phyloP scores from a whole-genome alignment of 2,113 vertebrate genomes.

The Mus spicilegus region DNA sequence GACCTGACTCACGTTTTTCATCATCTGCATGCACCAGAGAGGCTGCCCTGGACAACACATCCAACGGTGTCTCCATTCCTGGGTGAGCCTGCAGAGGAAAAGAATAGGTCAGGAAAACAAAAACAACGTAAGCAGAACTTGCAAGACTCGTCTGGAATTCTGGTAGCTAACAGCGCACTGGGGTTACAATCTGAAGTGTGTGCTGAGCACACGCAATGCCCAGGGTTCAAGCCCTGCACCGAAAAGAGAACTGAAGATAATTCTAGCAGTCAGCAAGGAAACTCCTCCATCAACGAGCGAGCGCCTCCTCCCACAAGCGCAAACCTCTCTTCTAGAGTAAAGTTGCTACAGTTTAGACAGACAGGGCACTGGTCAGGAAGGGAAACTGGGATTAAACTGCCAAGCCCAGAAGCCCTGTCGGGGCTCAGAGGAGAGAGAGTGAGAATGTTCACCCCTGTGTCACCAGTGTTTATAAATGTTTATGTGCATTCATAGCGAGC shows the following conservation, averaged over 20 bases:
- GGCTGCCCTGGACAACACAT: slow-evolving; percentile 98
- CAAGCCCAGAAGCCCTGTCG: not conserved
- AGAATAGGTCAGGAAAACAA: not conserved
- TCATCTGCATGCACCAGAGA: slow-evolving; percentile 98
- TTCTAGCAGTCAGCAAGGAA: not conserved
- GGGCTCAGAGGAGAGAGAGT: not conserved
- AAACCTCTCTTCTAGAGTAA: not conserved
- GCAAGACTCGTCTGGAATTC: not conserved
- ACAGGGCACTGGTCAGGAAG: not conserved
- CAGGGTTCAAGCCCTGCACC: not conserved
- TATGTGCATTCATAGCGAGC: not conserved
- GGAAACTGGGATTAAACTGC: not conserved
- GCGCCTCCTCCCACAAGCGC: not conserved
- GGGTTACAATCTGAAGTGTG: not conserved
- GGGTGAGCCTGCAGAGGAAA: slow-evolving; percentile 82
- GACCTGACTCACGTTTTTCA: slow-evolving; percentile 94
- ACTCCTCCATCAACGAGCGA: not conserved
- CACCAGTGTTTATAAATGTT: slow-evolving; percentile 37
- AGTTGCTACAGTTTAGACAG: not conserved
- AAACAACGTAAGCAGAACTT: not conserved
- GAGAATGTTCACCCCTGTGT: not conserved
- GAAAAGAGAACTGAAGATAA: not conserved
- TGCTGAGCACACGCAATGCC: not conserved
- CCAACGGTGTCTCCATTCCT: slow-evolving; percentile 98
- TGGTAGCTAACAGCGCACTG: not conserved